Conservation (phyloP, 2,888 invertebrate genomes). For the Scaptomyza caliginosa region DNA sequence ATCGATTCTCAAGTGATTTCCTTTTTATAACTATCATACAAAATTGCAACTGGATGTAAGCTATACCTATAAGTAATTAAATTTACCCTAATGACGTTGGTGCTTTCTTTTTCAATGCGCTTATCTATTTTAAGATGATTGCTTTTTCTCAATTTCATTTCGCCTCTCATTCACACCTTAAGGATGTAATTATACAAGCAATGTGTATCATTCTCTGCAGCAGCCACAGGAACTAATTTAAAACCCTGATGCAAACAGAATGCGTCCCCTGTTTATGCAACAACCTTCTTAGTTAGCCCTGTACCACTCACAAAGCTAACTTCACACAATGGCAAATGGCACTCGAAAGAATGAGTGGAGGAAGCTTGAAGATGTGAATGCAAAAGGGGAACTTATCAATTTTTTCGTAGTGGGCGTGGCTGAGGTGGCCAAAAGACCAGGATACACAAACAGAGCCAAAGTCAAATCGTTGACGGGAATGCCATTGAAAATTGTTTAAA, state of each 20-base stretch:
- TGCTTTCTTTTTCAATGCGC: background rate
- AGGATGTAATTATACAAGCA: constrained; percentile 32
- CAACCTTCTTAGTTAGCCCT: constrained; percentile 2
- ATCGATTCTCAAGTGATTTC: too few species aligned
- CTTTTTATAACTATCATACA: too few species aligned
- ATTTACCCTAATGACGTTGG: background rate
- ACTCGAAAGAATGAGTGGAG: constrained; percentile 20
- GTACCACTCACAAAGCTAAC: constrained; percentile 22
- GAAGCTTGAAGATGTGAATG: background rate
- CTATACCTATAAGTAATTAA: background rate
- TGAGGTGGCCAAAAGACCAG: constrained; percentile 16
- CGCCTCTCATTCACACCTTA: background rate
- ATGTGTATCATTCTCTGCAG: constrained; percentile 4
- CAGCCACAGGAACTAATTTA: constrained; percentile 34
- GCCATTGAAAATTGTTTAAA: constrained; percentile 78
- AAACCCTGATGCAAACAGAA: constrained; percentile 21
- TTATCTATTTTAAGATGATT: background rate
- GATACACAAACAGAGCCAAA: constrained; percentile 57
- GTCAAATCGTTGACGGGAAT: constrained; percentile 71
- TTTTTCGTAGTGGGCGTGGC: constrained; percentile 25
- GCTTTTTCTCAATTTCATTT: background rate
- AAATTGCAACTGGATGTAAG: too few species aligned
- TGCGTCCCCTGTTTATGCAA: background rate
- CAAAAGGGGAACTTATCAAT: constrained; percentile 48
- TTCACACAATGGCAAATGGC: constrained; percentile 38